These are phyloP conservation scores for Montipora foliosa DNA, from an alignment of 64 coral and sea anemone species.

Conservation along the genomic window DNA sequence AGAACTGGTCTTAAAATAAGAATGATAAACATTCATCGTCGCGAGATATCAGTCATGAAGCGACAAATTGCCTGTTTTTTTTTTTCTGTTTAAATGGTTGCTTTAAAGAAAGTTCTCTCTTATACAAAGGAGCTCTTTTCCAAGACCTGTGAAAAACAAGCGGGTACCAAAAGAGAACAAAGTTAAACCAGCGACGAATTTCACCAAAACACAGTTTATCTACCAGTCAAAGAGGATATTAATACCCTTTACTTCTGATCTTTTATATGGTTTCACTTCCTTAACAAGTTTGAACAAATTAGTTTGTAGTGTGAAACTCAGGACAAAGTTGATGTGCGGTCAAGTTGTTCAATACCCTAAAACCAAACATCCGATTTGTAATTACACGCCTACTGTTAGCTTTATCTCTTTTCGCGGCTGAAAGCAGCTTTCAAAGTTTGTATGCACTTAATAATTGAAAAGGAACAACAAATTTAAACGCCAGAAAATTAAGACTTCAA, in stretches of 20 bases:
- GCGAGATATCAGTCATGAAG: too few species aligned
- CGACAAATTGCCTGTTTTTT: neutral
- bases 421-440: constrained; percentile 29
- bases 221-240: neutral
- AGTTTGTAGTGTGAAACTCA: neutral
- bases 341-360: neutral
- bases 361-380: neutral
- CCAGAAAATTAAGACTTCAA: neutral
- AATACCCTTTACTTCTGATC: constrained; percentile 10
- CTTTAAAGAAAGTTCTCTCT: neutral
- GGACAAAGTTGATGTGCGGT: neutral
- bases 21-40: too few species aligned
- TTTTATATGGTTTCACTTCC: neutral
- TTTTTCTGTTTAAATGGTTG: constrained; percentile 5
- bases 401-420: neutral
- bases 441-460: constrained; percentile 44
- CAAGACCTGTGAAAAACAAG: neutral
- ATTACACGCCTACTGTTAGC: neutral
- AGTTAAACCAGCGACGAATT: neutral
- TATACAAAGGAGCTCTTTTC: constrained; percentile 14
- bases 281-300: neutral
- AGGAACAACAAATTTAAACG: neutral
- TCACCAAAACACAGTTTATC: neutral
- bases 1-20: too few species aligned
- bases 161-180: constrained; percentile 22